A percentile compares a stretch with the other conserved stretches of the same genome.
phyloP scores from a whole-genome alignment of 2,888 invertebrate genomes.

The Oscheius sp. region DNA sequence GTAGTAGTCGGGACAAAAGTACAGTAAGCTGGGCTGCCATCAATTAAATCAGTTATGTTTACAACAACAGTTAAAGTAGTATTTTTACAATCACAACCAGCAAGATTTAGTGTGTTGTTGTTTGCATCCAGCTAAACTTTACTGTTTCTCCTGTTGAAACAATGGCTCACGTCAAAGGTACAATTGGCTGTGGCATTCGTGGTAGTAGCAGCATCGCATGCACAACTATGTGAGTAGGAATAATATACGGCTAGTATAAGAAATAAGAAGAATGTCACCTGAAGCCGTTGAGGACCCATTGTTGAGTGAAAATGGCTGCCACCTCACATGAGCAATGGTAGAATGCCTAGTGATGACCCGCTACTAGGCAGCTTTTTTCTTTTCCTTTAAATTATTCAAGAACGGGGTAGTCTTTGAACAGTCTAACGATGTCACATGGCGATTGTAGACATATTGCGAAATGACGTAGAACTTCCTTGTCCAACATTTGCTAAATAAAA shows the following conservation, averaged over 20 bases:
- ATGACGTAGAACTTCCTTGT: no score
- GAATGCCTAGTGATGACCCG: constrained; percentile 3
- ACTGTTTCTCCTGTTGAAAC: neutral
- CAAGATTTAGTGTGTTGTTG: neutral
- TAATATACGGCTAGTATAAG: neutral
- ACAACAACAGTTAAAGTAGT: neutral
- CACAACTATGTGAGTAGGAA: neutral
- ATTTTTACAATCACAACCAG: constrained; percentile 1
- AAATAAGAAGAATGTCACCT: neutral
- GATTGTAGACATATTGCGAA: no score
- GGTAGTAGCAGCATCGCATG: neutral
- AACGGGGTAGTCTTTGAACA: neutral
- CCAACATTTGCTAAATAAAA: no score
- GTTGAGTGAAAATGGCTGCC: neutral
- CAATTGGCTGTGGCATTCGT: neutral
- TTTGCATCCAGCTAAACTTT: neutral
- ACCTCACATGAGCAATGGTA: constrained; percentile 6
- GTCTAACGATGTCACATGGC: no score
- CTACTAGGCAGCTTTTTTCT: constrained; percentile 11
- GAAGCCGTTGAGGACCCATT: constrained; percentile 1
- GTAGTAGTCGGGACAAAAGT: neutral
- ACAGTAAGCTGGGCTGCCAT: neutral
- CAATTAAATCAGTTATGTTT: neutral
- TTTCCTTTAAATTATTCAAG: constrained; percentile 1
- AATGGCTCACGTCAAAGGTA: neutral